phyloP scores from a whole-genome alignment of 2,113 vertebrate species.

The Stigmatopora argus region DNA sequence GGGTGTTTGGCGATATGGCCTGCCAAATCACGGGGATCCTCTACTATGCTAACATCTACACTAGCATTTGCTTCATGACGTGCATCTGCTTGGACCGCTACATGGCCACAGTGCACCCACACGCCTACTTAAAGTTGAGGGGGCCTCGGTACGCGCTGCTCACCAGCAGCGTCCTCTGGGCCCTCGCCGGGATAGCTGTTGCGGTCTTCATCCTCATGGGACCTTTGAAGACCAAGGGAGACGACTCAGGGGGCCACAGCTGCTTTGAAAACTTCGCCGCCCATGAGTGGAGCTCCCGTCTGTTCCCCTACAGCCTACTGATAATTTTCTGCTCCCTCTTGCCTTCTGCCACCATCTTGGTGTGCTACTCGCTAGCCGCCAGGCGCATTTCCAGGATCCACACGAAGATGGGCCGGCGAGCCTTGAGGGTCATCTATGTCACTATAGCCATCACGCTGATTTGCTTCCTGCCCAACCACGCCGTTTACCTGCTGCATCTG shows the following conservation, averaged over 20 bases:
- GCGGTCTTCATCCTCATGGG: slow-evolving; percentile 55
- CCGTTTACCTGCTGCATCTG: slow-evolving; percentile 70
- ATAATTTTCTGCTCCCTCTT: slow-evolving; percentile 68
- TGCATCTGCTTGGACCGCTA: slow-evolving; percentile 77
- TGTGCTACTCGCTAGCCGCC: slow-evolving; percentile 69
- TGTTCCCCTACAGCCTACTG: slow-evolving; percentile 51
- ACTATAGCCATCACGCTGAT: slow-evolving; percentile 74
- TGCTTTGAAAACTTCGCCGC: slow-evolving; percentile 75
- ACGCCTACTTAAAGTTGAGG: slow-evolving; percentile 60
- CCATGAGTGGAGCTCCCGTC: slow-evolving; percentile 45
- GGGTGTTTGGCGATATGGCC: slow-evolving; percentile 68
- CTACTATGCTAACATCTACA: slow-evolving; percentile 71
- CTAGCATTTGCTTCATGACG: slow-evolving; percentile 76
- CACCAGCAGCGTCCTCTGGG: slow-evolving; percentile 60
- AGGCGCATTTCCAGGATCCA: slow-evolving; percentile 51
- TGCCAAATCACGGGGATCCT: slow-evolving; percentile 67
- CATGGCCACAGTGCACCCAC: slow-evolving; percentile 71
- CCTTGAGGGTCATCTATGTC: slow-evolving; percentile 67
- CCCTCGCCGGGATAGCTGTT: accelerated
- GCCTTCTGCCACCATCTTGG: slow-evolving; percentile 63
- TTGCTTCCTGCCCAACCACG: slow-evolving; percentile 74
- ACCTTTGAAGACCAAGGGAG: slow-evolving; percentile 33
- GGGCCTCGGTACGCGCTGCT: slow-evolving; percentile 8
- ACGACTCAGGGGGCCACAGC: background rate
- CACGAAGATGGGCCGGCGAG: slow-evolving; percentile 54